Base-by-base conservation (phyloP, 2,113 vertebrate species). In the Panthera uncia region DNA sequence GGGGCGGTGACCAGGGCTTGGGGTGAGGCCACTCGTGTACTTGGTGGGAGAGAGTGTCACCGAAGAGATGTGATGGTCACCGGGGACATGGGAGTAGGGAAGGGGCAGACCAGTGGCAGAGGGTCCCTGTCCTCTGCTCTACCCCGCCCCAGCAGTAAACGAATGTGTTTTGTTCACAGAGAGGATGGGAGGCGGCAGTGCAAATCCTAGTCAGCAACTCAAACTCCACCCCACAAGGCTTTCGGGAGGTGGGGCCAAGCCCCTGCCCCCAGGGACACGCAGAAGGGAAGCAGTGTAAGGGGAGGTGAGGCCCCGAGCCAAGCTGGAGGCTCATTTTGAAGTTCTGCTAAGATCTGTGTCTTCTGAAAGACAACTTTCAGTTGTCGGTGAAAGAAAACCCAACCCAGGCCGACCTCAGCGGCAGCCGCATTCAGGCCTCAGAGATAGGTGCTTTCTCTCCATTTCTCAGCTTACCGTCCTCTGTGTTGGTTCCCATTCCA, bases 91-190 rank as follows among this genome's bases (percentile, higher is more conserved):
- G 15, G 15, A 1, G 13, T 14, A 9, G 4, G 13, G 41, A 88
- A 23, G 36, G 48, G 7, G 23, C n/a, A 9, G 36, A 27, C 16
- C 1, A 1, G 68, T 1, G 14, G 55, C 36, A 3, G 3, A 11
- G 18, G 4, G 25, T 19, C 52, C 5, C 0, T 33, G 50, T 63
- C 76, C 3, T 29, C 36, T 19, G 10, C 57, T 41, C 82, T 78
- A 50, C 71, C 31, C 45, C 36, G 50, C 45, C 76, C 55, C 29
- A 31, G 29, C 13, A 1, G 57, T 13, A 15, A 68, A 50, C 0
- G 7, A 9, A n/a, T 21, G 0, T 55, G 66, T 23, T 78, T 21
- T 74, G 33, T n/a, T 55, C 48, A 18, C 38, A 25, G 38, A 57
- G 50, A 23, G 33, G 36, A n/a, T 4, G 19, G 31, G 31, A 33